phyloP scores from a whole-genome alignment of 1,140 invertebrate species.

The Sminthurinus signatus region DNA sequence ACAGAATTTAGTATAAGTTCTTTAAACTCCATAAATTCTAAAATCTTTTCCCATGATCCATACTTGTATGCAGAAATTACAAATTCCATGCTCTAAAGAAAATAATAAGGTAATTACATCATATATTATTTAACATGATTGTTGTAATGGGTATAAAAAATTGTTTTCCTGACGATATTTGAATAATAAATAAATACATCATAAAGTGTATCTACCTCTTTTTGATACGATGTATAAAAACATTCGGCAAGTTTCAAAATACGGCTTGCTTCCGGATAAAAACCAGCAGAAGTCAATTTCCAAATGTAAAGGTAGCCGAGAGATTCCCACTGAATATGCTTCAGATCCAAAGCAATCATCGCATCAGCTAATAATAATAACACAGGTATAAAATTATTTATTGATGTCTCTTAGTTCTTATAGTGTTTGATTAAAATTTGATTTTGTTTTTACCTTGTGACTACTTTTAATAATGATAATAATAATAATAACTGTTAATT shows the following conservation, averaged over 20 bases:
- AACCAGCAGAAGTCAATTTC: constrained; percentile 61
- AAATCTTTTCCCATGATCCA: constrained; percentile 85
- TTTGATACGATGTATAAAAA: constrained; percentile 79
- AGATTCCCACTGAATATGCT: constrained; percentile 91
- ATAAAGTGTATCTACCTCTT: constrained; percentile 59
- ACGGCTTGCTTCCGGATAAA: constrained; percentile 57
- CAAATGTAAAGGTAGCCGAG: constrained; percentile 75
- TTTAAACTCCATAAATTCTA: constrained; percentile 80
- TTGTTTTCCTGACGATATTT: too few relatives aligned
- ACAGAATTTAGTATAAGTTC: constrained; percentile 73
- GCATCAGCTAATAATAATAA: too few relatives aligned
- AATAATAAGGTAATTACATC: neutral
- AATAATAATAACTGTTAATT: too few relatives aligned
- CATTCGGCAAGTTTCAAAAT: constrained; percentile 66
- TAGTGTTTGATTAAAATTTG: too few relatives aligned
- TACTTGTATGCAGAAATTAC: constrained; percentile 87
- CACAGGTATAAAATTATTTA: too few relatives aligned
- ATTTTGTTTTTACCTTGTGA: too few relatives aligned
- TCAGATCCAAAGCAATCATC: constrained; percentile 66
- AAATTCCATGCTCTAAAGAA: constrained; percentile 75
- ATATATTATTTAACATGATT: constrained; percentile 1
- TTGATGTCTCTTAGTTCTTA: too few relatives aligned
- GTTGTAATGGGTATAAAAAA: too few relatives aligned
- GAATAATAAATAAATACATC: constrained; percentile 8
- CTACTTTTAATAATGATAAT: too few relatives aligned